These are phyloP conservation scores for Protobothrops mucrosquamatus DNA, from an alignment of 2,113 vertebrate genomes.

Conservation along the genomic window DNA sequence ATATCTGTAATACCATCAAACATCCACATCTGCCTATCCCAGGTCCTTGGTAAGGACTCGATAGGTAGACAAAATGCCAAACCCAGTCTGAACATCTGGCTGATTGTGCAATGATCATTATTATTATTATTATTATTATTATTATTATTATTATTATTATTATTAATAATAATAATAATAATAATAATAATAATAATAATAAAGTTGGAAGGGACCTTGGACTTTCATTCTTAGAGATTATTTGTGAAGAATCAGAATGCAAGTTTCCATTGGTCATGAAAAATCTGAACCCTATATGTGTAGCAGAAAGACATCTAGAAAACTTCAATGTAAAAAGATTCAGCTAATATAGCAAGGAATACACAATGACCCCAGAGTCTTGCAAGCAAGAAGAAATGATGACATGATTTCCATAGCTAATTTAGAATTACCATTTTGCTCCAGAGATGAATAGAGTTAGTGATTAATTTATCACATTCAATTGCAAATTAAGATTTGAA, in stretches of 20 bases:
- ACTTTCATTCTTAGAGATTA: neutral
- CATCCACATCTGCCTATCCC: no score
- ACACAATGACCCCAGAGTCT: constrained; percentile 13
- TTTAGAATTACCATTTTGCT: neutral
- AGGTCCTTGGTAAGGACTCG: no score
- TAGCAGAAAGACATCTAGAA: constrained; percentile 12
- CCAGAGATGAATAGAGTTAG: neutral
- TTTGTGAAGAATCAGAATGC: neutral
- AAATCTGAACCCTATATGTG: neutral
- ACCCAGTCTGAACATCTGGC: no score
- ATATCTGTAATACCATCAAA: no score
- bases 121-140: no score
- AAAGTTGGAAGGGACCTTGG: no score
- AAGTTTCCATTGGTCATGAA: neutral
- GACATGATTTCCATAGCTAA: constrained; percentile 6
- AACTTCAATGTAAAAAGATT: neutral
- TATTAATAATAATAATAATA: no score
- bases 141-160: no score
- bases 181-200: no score
- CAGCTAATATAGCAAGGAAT: neutral
- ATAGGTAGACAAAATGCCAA: no score
- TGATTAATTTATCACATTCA: constrained; percentile 20
- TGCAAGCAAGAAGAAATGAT: constrained; percentile 12
- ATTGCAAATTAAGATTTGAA: constrained; percentile 15
- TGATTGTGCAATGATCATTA: no score